Evolutionary conservation across 2,797 vertebrate genomes (phyloP).

Genomic region (Phrynocephalus guinanensis): DNA sequence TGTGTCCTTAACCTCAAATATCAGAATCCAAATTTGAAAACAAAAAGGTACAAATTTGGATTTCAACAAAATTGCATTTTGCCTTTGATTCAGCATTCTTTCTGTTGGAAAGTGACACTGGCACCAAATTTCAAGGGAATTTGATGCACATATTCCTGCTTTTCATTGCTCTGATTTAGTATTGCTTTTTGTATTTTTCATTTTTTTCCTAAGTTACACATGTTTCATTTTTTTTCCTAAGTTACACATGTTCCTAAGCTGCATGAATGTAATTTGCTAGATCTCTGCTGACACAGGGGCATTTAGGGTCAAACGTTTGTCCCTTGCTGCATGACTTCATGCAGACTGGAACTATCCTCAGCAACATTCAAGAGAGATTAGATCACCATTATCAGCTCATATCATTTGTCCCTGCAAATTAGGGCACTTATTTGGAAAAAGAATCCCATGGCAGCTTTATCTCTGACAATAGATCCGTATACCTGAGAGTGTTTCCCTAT

Average conservation of each 20-base stretch:
- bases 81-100: neutral
- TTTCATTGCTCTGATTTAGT: neutral
- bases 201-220: too few relatives aligned
- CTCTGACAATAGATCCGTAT: neutral
- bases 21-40: neutral
- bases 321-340: neutral
- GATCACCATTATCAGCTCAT: neutral
- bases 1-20: neutral
- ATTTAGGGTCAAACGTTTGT: too few relatives aligned
- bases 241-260: neutral
- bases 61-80: neutral
- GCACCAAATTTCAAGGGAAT: neutral
- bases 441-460: neutral
- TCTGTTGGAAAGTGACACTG: neutral
- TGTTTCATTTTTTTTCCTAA: neutral
- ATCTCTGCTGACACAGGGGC: too few relatives aligned
- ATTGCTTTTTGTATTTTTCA: neutral
- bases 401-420: neutral
- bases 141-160: neutral
- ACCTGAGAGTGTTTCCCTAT: neutral
- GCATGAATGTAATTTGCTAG: neutral
- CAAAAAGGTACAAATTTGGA: neutral
- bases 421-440: neutral
- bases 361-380: neutral
- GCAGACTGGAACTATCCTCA: neutral